Evolutionary conservation across 2,113 vertebrate species (phyloP), one percentile per base, ranked within the genome.

Genomic region (Psittacula cyanocephala): DNA sequence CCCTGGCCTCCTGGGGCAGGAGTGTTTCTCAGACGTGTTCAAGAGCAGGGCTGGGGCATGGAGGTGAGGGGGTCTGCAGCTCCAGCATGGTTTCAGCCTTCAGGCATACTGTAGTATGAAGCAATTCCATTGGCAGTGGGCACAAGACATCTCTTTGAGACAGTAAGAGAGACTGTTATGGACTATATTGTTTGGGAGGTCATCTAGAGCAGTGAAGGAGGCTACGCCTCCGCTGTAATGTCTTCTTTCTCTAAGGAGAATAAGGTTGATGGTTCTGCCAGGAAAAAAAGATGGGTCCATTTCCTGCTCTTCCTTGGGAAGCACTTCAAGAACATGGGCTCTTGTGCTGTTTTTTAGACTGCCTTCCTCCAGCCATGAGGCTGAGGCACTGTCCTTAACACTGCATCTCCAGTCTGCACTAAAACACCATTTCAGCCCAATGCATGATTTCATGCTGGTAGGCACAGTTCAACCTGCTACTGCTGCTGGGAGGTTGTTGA

Each of bases 271-370:
- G 15, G 17, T 44, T 95, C 72, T 81, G 64, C 55, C 68, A 89
- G 64, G 64, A 72, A 91, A 92, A 92, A 94, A 70, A 12, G 64
- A 81, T 55, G 53, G 64, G 69, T 78, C 80, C 74, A 86, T 94
- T 91, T 93, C 46, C 37, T 78, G 33, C 17, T 88, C 35, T 93
- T 17, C 55, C 60, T 60, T 70, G 53, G 53, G 37, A 90, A 86
- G 39, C 28, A 74, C n/a, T 65, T 83, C n/a, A 88, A 77, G 69
- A 93, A 41, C 4, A 6, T 7, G 1, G 12, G 53, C 7, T 90
- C 79, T 89, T 2, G 2, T 4, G 17, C 50, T 80, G 53, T 81
- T 44, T 74, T 85, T 71, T 35, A 88, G 68, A 72, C 19, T 82
- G 49, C 33, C 49, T 80, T 83, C 33, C 53, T 81, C 47, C 20